Base-by-base conservation (phyloP, 2,888 invertebrate species). In the Apodemia zela region DNA sequence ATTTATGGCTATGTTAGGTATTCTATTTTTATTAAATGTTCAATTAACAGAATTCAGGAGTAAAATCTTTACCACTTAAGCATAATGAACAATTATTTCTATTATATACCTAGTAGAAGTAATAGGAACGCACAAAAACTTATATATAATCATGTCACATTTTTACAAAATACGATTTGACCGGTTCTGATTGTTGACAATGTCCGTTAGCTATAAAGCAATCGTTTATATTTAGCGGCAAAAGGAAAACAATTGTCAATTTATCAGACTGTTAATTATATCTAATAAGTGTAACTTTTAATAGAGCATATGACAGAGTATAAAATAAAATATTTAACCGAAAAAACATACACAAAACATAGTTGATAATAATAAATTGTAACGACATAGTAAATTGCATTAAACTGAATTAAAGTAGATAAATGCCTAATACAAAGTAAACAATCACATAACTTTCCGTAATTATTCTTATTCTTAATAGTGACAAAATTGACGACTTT, bases 71-170 rank as follows among this genome's bases (percentile, higher is more conserved):
- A 51, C 51, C 21, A 51, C 51, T 51, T 51, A 21, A 18, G 3
- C 18, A 21, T 11, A 8, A 51, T 51, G 51, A 51, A 51, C 51
- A 11, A 21, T 18, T 21, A 18, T 51, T 51, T 51, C 11, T 51
- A 51, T 51, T 51, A 51, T 51, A 51, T 38, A 33, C 8, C 8
- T 25, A 8, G 51, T 51, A 51, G 51, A 51, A 18, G 21, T 51
- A 51, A 51, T 51, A 51, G 51, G 4, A 17, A 51, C 51, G 51
- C 51, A 51, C 51, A 51, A 51, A 49, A 51, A 49, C 17, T 18
- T 17, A 51, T 10, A 51, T 51, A 17, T 51, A 17, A 51, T 18
- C 51, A 17, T 51, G 51, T 21, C 21, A 51, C 18, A 51, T 51
- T 51, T 51, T 51, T 51, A 54, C 18, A 25, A 54, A 54, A 54